Base-by-base conservation (phyloP, 2,888 invertebrate species). In the Gari tellinella region DNA sequence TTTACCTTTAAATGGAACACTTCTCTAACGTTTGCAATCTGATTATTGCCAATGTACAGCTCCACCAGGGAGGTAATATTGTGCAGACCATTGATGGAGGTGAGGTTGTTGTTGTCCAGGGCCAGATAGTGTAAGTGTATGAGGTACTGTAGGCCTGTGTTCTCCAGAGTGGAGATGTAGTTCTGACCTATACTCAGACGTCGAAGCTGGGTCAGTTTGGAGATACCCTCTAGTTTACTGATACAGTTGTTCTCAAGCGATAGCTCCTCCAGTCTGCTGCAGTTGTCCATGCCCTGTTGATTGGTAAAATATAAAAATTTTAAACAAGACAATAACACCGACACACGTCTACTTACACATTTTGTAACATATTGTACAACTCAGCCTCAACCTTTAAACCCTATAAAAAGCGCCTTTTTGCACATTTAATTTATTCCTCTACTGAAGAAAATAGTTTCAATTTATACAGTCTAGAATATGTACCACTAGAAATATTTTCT, bases 41-140 rank as follows among this genome's bases (percentile, higher is more conserved):
- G 61, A 70, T 92, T 92, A 69, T 91, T 90, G 23, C 90, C 90
- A 14, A 90, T 77, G 73, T 91, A 92, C n/a, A 92, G 82, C 70
- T 92, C 91, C 25, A 88, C 81, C n/a, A 92, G 82, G 15, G 87
- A 72, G 17, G 70, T 78, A 56, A 84, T 70, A 58, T 83, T 80
- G 65, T 89, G 88, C 23, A 92, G 67, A 5, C 90, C 90, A 21
- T 72, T 51, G 12, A 92, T 81, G 5, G 89, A 86, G 15, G 81
- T 78, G 31, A 92, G 73, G 41, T 76, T 75, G 83, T 92, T 92
- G 70, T 87, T 87, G 56, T 91, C 90, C 51, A 92, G 58, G 8
- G 90, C 88, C 43, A 92, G 83, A 63, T 88, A 89, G 37, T 82
- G 77, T 51, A 92, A 83, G 37, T 85, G 72, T 3, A 65, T 51